Evolutionary conservation across 2,113 vertebrate genomes (phyloP), one percentile per base, ranked within the genome.

Genomic region (Fulica atra): DNA sequence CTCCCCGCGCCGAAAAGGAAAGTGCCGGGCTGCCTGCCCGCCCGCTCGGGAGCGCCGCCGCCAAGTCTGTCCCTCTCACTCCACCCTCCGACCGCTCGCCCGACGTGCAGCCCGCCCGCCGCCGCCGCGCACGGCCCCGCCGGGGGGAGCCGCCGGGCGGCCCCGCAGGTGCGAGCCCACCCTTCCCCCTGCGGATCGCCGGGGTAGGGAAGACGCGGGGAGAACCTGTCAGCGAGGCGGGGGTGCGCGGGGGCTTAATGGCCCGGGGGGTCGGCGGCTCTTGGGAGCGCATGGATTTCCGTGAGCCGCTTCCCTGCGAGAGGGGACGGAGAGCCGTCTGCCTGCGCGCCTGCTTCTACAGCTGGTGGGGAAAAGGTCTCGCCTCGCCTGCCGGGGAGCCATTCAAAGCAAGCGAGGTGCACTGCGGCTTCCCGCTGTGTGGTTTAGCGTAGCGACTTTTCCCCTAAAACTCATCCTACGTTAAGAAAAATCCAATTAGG

Each of bases 81-180:
- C 98, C 98, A 97, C 97, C 98, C 89, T 97, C 97, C 89, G 98
- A 95, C 96, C 95, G 80, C 90, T 96, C 77, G 3, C 50, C 90
- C 85, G 81, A 82, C 92, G 51, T 97, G 97, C 98, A 98, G 92
- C 95, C 60, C 84, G 51, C 44, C 17, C 28, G 64, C 69, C 48
- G 63, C 23, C 40, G 33, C 66, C 18, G 19, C 60, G 26, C 51
- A 48, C 42, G 31, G 66, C 59, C 59, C 50, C 35, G 6, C 29
- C 23, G 56, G 16, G 42, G 35, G 16, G 38, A 31, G 36, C 73
- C 46, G 36, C 3, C 14, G 29, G 40, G 51, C 21, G 21, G 35
- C 56, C 16, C 50, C 56, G 38, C 83, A 57, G 53, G 23, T 65
- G 14, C 15, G 70, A 16, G 44, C 44, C 44, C 44, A 19, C 44